Conservation (phyloP, 1,140 invertebrate genomes). For the Trissolcus basalis region DNA sequence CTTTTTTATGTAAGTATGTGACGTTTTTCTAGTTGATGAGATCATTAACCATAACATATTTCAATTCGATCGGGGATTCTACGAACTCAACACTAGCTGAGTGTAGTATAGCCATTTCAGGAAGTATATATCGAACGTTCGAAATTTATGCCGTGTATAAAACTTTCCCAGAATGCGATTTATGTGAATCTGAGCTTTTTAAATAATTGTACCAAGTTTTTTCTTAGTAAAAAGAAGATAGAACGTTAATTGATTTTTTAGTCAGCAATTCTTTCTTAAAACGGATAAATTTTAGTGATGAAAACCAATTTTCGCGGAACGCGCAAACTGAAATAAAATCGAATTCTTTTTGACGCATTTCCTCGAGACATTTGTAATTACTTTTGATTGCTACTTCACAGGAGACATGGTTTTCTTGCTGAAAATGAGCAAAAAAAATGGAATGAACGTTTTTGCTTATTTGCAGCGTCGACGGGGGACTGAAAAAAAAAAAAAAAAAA, state of each 20-base stretch:
- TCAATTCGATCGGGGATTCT: conserved; percentile 14
- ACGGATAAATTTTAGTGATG: neutral
- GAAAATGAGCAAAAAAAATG: conserved; percentile 16
- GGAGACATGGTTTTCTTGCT: conserved; percentile 23
- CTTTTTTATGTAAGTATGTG: too few relatives aligned
- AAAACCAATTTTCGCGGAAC: conserved; percentile 18
- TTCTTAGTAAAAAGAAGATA: neutral
- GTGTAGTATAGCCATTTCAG: neutral
- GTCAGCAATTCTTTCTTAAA: neutral
- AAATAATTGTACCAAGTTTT: neutral
- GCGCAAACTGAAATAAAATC: conserved; percentile 21
- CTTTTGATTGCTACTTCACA: conserved; percentile 24
- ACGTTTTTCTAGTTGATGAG: too few relatives aligned
- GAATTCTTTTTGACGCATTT: conserved; percentile 23
- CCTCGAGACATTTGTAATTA: conserved; percentile 27
- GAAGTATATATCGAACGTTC: neutral
- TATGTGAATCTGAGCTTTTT: too few relatives aligned
- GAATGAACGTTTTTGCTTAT: conserved; percentile 28
- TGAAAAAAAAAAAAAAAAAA: neutral
- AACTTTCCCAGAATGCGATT: neutral
- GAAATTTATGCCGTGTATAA: conserved; percentile 1
- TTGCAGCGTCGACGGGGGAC: conserved; percentile 6
- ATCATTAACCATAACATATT: conserved; percentile 8
- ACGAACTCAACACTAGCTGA: neutral
- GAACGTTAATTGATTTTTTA: neutral